Conservation (phyloP, 2,888 invertebrate species). For the Euproctis similis region DNA sequence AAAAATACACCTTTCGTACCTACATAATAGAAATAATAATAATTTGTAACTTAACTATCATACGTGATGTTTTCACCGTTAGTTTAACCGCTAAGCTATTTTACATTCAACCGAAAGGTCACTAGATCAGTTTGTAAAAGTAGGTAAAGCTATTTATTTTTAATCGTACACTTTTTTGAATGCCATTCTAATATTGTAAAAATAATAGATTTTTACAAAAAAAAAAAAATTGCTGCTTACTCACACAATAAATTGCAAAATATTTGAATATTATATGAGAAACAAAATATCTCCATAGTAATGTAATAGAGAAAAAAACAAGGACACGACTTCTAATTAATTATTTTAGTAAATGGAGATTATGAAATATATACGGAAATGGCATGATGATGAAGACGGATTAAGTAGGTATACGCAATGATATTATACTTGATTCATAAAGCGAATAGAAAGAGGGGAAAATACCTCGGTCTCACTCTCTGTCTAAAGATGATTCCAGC, state of each 20-base stretch:
- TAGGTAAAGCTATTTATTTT: constrained; percentile 15
- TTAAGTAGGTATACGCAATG: background rate
- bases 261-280: constrained; percentile 4
- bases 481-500: too few species aligned
- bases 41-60: too few species aligned
- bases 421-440: too few species aligned
- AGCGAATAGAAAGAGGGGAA: too few species aligned
- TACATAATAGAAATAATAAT: too few species aligned
- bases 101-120: constrained; percentile 14
- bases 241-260: too few species aligned
- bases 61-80: constrained; percentile 1
- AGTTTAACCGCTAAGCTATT: constrained; percentile 1
- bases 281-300: constrained; percentile 1
- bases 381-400: background rate
- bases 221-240: too few species aligned
- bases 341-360: background rate
- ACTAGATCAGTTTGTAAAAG: constrained; percentile 21
- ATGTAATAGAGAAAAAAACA: constrained; percentile 4
- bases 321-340: constrained; percentile 1
- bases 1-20: too few species aligned
- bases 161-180: constrained; percentile 6
- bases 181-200: constrained; percentile 1
- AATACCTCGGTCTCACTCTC: too few species aligned
- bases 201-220: constrained; percentile 3
- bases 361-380: constrained; percentile 1